phyloP scores from a whole-genome alignment of 2,797 vertebrate genomes.

The Rhincodon typus region DNA sequence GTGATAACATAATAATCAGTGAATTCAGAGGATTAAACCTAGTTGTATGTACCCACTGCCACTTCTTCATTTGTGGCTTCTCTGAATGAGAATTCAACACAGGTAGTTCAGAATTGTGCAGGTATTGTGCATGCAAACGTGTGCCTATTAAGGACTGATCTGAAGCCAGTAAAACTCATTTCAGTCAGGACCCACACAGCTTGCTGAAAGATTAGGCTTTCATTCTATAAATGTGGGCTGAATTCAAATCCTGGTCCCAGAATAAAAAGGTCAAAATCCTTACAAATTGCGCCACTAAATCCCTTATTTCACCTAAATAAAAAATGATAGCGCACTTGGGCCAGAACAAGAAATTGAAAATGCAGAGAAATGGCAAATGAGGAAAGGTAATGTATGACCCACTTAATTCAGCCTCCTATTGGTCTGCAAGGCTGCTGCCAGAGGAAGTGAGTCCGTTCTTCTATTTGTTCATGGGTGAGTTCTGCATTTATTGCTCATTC shows the following conservation, averaged over 20 bases:
- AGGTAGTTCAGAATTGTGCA: background rate
- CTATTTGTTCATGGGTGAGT: background rate
- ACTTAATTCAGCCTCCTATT: background rate
- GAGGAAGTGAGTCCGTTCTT: background rate
- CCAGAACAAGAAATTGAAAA: background rate
- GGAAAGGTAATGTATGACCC: background rate
- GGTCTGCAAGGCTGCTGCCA: too few species aligned
- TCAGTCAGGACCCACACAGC: background rate
- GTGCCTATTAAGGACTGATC: background rate
- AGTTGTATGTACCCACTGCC: background rate
- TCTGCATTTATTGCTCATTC: background rate
- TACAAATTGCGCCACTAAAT: background rate
- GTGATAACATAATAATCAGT: background rate
- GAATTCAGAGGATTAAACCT: background rate
- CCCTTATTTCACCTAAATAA: background rate
- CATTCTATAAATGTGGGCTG: background rate
- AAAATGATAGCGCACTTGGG: background rate
- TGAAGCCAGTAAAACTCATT: background rate
- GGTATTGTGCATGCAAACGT: background rate
- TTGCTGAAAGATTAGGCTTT: background rate
- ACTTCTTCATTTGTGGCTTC: background rate
- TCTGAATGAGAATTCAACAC: background rate
- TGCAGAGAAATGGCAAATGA: background rate
- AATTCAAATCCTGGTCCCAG: background rate
- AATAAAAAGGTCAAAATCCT: conserved; percentile 16